Evolutionary conservation across 2,888 invertebrate species (phyloP), one percentile per base, ranked within the genome.

Genomic region (Leptopilina drosophilae): DNA sequence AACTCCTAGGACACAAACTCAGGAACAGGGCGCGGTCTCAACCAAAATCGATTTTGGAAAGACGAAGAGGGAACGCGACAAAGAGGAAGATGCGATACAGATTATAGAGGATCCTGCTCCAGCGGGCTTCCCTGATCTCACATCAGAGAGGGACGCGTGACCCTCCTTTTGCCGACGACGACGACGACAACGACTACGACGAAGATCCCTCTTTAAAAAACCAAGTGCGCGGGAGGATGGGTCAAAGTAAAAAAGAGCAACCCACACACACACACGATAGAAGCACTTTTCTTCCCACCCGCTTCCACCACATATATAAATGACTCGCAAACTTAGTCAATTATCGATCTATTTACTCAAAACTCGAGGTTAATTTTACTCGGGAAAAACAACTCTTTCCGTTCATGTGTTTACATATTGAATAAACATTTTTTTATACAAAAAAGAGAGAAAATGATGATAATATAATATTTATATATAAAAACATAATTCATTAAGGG

Each of bases 11-110:
- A 80, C 82, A 80, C 78, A 80, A 83, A 83, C 85, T 85, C 82
- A 42, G 86, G 85, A 82, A 86, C 87, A 89, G 90, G 90, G 90
- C 90, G 90, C 90, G 90, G 90, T 87, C 89, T 88, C 86, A 87
- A 87, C 88, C 87, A 84, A 89, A 89, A 90, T 90, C 90, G 90
- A 90, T 90, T 90, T 90, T 90, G 89, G 89, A 84, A 89, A 90
- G 90, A 88, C 83, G 83, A 79, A 81, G 82, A 82, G 82, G 75
- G 77, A 64, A 78, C 79, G 75, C 81, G 49, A 49, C 49, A 49
- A 49, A 80, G 82, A 78, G 67, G 82, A 84, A 76, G 80, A 81
- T 77, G 80, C 81, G 81, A 83, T 83, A 83, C 80, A 87, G 85
- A 87, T 87, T 89, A 87, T 88, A 87, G 89, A 90, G 85, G 82